These are phyloP conservation scores for Helogale parvula DNA, from an alignment of 2,113 vertebrate species.

Conservation along the genomic window DNA sequence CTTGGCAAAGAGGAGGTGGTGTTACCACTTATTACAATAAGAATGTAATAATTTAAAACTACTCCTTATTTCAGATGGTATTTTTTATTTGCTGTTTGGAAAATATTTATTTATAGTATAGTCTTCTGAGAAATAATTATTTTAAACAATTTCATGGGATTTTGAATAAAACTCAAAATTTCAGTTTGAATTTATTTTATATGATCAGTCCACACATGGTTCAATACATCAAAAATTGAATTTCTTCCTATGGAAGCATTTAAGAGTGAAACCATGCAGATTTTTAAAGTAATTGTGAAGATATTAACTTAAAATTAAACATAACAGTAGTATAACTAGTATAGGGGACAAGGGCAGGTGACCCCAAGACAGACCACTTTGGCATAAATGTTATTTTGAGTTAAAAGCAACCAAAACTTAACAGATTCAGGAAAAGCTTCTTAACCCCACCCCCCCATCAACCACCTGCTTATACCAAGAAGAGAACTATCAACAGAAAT, in stretches of 20 bases:
- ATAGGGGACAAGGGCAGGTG: neutral
- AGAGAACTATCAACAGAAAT: neutral
- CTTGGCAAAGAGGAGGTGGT: neutral
- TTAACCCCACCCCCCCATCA: neutral
- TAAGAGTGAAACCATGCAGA: neutral
- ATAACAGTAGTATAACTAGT: neutral
- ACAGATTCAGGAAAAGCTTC: neutral
- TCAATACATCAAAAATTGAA: neutral
- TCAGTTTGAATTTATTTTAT: neutral
- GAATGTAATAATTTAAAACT: neutral
- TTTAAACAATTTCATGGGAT: slow-evolving; percentile 38
- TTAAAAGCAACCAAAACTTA: neutral
- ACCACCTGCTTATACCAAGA: neutral
- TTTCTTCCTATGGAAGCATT: neutral
- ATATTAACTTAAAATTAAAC: slow-evolving; percentile 10
- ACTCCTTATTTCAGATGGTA: neutral
- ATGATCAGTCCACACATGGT: neutral
- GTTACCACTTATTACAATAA: neutral
- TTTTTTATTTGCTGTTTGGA: neutral
- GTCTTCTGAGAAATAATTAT: slow-evolving; percentile 31
- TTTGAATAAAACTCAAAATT: slow-evolving; percentile 8
- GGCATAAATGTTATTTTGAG: neutral
- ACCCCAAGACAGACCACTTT: neutral
- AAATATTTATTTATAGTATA: neutral
- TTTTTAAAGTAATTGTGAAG: slow-evolving; percentile 32